Base-by-base conservation (phyloP, 2,113 vertebrate species). In the Todiramphus chloris region DNA sequence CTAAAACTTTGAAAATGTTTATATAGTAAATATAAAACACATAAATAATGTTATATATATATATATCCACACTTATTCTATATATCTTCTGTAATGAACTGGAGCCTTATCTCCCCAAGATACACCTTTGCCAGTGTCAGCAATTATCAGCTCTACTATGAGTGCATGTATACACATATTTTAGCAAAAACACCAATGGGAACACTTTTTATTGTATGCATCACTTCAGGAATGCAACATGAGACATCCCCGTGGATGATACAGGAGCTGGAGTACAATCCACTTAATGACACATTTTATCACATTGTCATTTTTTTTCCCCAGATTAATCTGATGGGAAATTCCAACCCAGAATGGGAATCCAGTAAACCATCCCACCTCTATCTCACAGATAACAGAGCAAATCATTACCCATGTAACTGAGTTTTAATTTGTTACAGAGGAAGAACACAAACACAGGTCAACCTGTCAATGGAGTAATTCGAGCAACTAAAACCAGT, bases 131-230 rank as follows among this genome's bases (percentile, higher is more conserved):
- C 30, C 44, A 77, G 24, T 2, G 3, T 48, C 21, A 59, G 66
- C 17, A 92, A 48, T 0, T 2, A 62, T 66, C 24, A 50, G 35
- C 11, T 62, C 24, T 73, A 77, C 72, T 73, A 4, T 48, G 15
- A 28, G 27, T 62, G 27, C 9, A 7, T 50, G 97, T 41, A 86
- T 95, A 97, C 97, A 93, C 76, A 77, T 93, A 97, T 97, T 98
- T 97, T 94, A 90, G 97, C 79, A 97, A 98, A 97, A 98, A 95
- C 83, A 93, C 43, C 50, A 75, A 85, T 0, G 0, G 82, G 56
- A 53, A 66, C 10, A n/a, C 1, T 53, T 89, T 67, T 72, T 59
- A 41, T 43, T 62, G 16, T 19, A 48, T 41, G 7, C 14, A 30
- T 43, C 15, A 10, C 53, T 87, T 89, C 21, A 59, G 33, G 83